phyloP scores from a whole-genome alignment of 2,888 invertebrate species.

The Zootermopsis nevadensis region DNA sequence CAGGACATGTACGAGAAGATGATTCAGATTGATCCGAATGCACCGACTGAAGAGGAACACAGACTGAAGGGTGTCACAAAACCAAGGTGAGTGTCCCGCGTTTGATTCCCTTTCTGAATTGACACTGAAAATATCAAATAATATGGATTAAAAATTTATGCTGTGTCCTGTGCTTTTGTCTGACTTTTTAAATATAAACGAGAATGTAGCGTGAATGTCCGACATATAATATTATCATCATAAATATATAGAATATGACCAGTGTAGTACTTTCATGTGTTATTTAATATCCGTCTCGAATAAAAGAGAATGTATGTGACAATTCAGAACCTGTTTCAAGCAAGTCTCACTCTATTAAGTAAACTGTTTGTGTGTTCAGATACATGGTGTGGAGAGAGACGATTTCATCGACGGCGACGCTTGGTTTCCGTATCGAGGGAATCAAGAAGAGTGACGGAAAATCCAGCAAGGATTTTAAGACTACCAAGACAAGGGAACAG shows the following conservation, averaged over 20 bases:
- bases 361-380: constrained; percentile 55
- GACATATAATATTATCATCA: no score
- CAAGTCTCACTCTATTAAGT: no score
- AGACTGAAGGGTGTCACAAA: constrained; percentile 92
- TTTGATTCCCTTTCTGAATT: background rate
- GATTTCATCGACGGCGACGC: constrained; percentile 94
- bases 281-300: no score
- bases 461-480: constrained; percentile 95
- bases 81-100: constrained; percentile 70
- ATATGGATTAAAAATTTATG: background rate
- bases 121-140: background rate
- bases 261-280: background rate
- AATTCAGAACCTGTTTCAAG: no score
- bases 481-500: constrained; percentile 84
- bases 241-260: background rate
- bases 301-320: no score
- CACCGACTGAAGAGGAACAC: constrained; percentile 92
- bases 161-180: no score
- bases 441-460: constrained; percentile 89
- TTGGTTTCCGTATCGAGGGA: constrained; percentile 97
- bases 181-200: no score
- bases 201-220: no score
- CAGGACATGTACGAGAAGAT: constrained; percentile 98
- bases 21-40: constrained; percentile 91
- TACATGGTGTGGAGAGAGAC: constrained; percentile 98